Conservation (phyloP, 2,888 invertebrate genomes). For the Macrophya annulata region DNA sequence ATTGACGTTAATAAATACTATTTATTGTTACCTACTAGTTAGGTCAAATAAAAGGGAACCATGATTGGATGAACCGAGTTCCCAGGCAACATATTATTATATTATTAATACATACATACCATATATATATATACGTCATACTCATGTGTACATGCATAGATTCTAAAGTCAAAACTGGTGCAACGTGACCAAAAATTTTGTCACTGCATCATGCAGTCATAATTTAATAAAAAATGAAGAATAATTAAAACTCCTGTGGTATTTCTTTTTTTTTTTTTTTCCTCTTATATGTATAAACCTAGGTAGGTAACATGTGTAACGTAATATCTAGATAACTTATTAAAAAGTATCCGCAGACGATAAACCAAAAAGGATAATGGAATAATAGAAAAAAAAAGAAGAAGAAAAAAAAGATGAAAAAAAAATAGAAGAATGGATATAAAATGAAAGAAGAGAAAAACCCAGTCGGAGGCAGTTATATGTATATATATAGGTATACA, state of each 20-base stretch:
- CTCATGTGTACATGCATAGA: too few relatives aligned
- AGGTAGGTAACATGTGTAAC: too few relatives aligned
- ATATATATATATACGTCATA: background rate
- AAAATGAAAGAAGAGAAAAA: constrained; percentile 14
- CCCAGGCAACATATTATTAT: constrained; percentile 32
- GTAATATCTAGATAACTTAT: too few relatives aligned
- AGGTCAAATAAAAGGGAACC: constrained; percentile 35
- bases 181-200: too few relatives aligned
- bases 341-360: background rate
- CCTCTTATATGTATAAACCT: too few relatives aligned
- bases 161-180: too few relatives aligned
- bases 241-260: too few relatives aligned
- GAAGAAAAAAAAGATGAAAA: background rate
- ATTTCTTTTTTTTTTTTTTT: too few relatives aligned
- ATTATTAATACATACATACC: background rate
- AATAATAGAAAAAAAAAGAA: background rate
- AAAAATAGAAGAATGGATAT: background rate
- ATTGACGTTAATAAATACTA: constrained; percentile 69
- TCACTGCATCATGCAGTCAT: too few relatives aligned
- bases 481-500: constrained; percentile 46
- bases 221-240: too few relatives aligned
- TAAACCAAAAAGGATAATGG: background rate
- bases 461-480: constrained; percentile 43
- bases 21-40: constrained; percentile 55
- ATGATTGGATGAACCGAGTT: constrained; percentile 48